Base-by-base conservation (phyloP, 2,797 vertebrate genomes). In the Cygnus olor region DNA sequence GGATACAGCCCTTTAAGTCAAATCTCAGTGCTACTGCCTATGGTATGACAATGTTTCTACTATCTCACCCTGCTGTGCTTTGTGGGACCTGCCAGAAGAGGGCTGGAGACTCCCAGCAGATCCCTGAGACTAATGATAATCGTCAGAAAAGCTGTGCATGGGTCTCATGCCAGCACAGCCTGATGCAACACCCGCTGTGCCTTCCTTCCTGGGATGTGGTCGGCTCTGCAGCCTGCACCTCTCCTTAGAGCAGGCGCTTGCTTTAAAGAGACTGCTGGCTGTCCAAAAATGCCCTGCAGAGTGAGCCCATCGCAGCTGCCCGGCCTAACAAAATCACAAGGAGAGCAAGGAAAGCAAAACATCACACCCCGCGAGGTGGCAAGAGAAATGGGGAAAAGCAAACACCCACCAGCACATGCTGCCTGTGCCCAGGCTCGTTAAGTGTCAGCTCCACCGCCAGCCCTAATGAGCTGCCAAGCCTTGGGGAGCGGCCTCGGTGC, bases 401-500 rank as follows among this genome's bases (percentile, higher is more conserved):
- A 16, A 92, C 91, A 82, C 25, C 19, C 34, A 25, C 38, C 0
- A 9, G 79, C 93, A 89, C 80, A 65, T 4, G 21, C 88, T 93
- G 83, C 66, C 10, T 58, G 74, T 25, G 40, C 45, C 32, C 3
- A 1, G 20, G 30, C 53, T 78, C 10, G 0, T 2, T 18, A 25
- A 4, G 74, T 18, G 56, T 81, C 68, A 61, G 68, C 72, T 58
- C 73, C 0, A 4, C 64, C 69, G 54, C 56, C 44, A 36, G 9
- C 70, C 56, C 80, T 80, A 86, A 90, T 0, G 2, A 80, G 69
- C 49, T 1, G 5, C 86, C 53, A 38, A 81, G 45, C 73, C 72
- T 32, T 61, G 78, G 92, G 72, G 80, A 61, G 65, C 0, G 0
- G 51, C 73, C 65, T 69, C 4, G 0, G n/a, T 0, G 0, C 49